Percentiles rank a stretch among this genome's conserved stretches.
phyloP scores from a whole-genome alignment of 64 coral and sea anemone species.

The Montipora efflorescens region DNA sequence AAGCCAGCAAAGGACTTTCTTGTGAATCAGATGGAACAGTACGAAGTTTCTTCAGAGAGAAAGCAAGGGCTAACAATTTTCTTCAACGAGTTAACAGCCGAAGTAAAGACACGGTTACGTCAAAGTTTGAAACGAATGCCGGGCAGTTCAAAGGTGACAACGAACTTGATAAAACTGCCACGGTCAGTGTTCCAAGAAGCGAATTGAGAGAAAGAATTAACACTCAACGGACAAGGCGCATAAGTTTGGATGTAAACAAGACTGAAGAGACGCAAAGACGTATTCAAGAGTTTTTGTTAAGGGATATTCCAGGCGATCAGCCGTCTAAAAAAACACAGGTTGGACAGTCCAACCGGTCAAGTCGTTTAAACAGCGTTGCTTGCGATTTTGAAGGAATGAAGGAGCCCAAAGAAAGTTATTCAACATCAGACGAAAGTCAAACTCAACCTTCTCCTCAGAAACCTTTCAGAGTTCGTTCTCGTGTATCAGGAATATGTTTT shows the following conservation, averaged over 20 bases:
- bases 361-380: not conserved
- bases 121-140: not conserved
- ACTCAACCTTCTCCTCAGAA: not conserved
- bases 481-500: conserved; percentile 11
- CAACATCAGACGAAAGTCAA: not conserved
- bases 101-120: not conserved
- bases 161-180: not conserved
- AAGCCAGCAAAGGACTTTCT: not conserved
- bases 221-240: not conserved
- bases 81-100: not conserved
- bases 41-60: conserved; percentile 22
- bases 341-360: not conserved
- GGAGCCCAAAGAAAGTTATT: not conserved
- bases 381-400: not conserved
- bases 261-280: conserved; percentile 24
- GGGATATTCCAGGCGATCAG: not conserved
- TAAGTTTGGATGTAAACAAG: conserved; percentile 1
- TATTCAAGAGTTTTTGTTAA: conserved; percentile 20
- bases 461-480: conserved; percentile 27
- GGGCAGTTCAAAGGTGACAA: not conserved
- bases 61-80: conserved; percentile 2
- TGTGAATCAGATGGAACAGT: not conserved
- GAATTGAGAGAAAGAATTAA: not conserved
- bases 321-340: not conserved
- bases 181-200: not conserved